These are phyloP conservation scores for Drosophila setifemur DNA, from an alignment of 1,140 invertebrate genomes.

Conservation along the genomic window DNA sequence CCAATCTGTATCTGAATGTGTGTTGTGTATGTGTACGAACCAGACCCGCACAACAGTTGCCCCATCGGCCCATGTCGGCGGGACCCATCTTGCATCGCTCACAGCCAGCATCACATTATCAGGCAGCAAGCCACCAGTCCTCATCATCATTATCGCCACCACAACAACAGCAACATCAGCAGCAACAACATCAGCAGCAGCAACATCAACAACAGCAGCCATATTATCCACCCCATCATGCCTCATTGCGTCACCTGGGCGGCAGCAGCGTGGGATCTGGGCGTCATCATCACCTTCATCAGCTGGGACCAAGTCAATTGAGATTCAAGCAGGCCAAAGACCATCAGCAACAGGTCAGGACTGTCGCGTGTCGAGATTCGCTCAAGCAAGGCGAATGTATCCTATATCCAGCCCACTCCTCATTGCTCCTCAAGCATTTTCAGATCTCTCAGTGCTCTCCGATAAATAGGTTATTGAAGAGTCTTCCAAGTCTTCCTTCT, in stretches of 20 bases:
- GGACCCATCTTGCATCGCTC: constrained; percentile 81
- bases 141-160: constrained; percentile 54
- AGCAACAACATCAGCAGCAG: constrained; percentile 15
- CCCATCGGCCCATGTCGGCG: constrained; percentile 81
- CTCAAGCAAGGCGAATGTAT: neutral
- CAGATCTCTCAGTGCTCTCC: neutral
- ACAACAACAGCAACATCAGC: constrained; percentile 38
- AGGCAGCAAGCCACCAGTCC: constrained; percentile 52
- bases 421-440: neutral
- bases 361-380: constrained; percentile 22
- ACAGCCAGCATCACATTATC: constrained; percentile 74
- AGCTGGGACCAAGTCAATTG: constrained; percentile 69
- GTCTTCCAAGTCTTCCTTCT: neutral
- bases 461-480: neutral
- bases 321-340: constrained; percentile 66
- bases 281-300: constrained; percentile 52
- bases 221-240: constrained; percentile 68
- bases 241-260: constrained; percentile 78
- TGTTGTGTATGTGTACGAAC: constrained; percentile 33
- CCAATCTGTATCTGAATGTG: constrained; percentile 32
- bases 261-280: constrained; percentile 55
- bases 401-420: neutral
- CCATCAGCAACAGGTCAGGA: constrained; percentile 81
- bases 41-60: constrained; percentile 78
- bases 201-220: constrained; percentile 47